Evolutionary conservation across 2,888 invertebrate species (phyloP).

Genomic region (Aleiodes leptofemur): DNA sequence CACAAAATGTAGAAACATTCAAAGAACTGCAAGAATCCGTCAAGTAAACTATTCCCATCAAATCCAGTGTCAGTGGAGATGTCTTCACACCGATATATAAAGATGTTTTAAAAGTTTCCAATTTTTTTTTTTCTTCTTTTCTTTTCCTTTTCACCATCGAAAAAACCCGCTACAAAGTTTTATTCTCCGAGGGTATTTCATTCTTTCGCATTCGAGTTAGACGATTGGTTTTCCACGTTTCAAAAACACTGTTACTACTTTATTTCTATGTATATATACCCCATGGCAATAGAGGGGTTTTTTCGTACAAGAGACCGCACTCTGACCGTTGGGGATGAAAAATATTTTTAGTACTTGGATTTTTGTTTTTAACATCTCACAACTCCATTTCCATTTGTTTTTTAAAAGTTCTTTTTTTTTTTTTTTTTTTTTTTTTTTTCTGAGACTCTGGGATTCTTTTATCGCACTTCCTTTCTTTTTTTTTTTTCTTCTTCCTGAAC

Average conservation of each 20-base stretch:
- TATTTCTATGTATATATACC: constrained; percentile 40
- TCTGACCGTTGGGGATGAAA: constrained; percentile 28
- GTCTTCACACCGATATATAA: constrained; percentile 19
- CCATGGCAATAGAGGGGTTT: constrained; percentile 1
- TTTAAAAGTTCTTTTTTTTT: constrained; percentile 1
- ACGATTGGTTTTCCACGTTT: constrained; percentile 22
- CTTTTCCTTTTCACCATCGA: background rate
- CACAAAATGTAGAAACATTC: no score
- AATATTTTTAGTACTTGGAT: constrained; percentile 29
- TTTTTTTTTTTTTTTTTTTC: background rate
- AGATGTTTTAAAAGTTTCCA: constrained; percentile 15
- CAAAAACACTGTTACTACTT: constrained; percentile 31
- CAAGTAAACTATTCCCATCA: background rate
- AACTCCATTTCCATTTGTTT: constrained; percentile 11
- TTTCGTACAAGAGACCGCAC: constrained; percentile 43
- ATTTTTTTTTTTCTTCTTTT: no score
- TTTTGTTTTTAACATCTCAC: constrained; percentile 21
- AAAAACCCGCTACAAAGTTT: constrained; percentile 31
- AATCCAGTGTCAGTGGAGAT: constrained; percentile 16
- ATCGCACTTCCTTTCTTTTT: no score
- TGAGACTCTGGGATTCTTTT: no score
- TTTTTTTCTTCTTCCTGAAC: no score
- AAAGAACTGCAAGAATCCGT: no score
- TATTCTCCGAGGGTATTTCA: constrained; percentile 43
- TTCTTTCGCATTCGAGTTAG: constrained; percentile 33